Conservation (phyloP, 1,140 invertebrate genomes). For the Phthorimaea operculella region DNA sequence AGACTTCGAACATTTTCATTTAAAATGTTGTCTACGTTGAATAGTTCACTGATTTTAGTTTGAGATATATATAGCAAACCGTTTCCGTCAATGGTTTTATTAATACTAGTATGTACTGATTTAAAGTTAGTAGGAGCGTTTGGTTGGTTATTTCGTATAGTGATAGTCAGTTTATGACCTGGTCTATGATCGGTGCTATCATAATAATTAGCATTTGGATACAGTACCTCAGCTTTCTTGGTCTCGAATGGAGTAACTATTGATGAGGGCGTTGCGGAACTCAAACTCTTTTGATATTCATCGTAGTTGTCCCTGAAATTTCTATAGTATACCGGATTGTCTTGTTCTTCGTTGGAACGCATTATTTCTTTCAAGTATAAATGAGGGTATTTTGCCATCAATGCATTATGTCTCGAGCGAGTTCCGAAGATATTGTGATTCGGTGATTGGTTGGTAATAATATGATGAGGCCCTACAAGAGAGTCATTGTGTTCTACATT, state of each 20-base stretch:
- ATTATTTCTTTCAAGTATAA: slow-evolving; percentile 39
- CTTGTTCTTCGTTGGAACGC: slow-evolving; percentile 28
- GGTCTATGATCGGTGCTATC: slow-evolving; percentile 5
- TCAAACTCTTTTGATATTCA: too few species aligned
- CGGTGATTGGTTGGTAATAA: not conserved
- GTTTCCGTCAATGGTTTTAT: slow-evolving; percentile 48
- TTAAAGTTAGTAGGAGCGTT: slow-evolving; percentile 37
- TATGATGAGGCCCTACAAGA: slow-evolving; percentile 10
- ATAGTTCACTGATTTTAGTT: slow-evolving; percentile 51
- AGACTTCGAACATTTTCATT: too few species aligned
- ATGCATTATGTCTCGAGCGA: slow-evolving; percentile 23
- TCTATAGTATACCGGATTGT: slow-evolving; percentile 4
- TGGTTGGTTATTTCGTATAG: slow-evolving; percentile 39
- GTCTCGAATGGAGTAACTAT: not conserved
- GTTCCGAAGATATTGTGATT: slow-evolving; percentile 22
- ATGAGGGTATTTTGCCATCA: slow-evolving; percentile 58
- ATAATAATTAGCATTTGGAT: too few species aligned
- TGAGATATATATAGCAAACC: slow-evolving; percentile 41
- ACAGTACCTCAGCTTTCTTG: too few species aligned
- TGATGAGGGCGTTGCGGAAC: slow-evolving; percentile 18
- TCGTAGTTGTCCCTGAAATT: not conserved
- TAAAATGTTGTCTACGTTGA: slow-evolving; percentile 36
- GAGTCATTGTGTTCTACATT: slow-evolving; percentile 19
- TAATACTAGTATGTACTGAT: slow-evolving; percentile 53
- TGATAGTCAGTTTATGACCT: slow-evolving; percentile 46